Evolutionary conservation across 2,797 vertebrate species (phyloP).

Genomic region (Gymnocypris eckloni): DNA sequence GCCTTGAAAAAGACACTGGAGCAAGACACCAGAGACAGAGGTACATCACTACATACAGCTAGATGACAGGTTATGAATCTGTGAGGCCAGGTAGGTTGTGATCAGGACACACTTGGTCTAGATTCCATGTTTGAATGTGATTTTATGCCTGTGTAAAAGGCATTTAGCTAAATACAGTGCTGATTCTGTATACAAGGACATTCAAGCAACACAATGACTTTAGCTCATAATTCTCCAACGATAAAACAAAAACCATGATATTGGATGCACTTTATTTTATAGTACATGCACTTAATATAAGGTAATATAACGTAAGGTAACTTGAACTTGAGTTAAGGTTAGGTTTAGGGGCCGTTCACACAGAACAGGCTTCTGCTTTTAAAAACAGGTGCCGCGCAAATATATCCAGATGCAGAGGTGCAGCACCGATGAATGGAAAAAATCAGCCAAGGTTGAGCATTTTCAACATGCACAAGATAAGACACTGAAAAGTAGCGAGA

Average conservation of each 20-base stretch:
- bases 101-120: slow-evolving; percentile 20
- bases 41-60: slow-evolving; percentile 6
- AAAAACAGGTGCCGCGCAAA: background rate
- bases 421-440: background rate
- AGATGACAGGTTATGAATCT: slow-evolving; percentile 6
- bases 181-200: slow-evolving; percentile 5
- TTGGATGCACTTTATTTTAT: slow-evolving; percentile 28
- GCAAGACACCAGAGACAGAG: background rate
- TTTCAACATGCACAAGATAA: background rate
- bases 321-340: background rate
- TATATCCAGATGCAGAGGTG: too few species aligned
- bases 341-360: background rate
- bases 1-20: slow-evolving; percentile 73
- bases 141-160: background rate
- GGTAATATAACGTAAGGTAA: background rate
- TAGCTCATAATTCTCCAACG: background rate
- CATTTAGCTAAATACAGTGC: background rate
- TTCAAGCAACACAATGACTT: background rate
- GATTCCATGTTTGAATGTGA: background rate
- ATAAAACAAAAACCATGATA: background rate
- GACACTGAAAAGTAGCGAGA: background rate
- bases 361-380: slow-evolving; percentile 2
- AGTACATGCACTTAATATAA: slow-evolving; percentile 4
- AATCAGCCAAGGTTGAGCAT: background rate
- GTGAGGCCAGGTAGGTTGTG: slow-evolving; percentile 3